A percentile compares a stretch with the other conserved stretches of the same genome.
Evolutionary conservation across 1,140 invertebrate genomes (phyloP).

Genomic region (Campoletis sonorensis): DNA sequence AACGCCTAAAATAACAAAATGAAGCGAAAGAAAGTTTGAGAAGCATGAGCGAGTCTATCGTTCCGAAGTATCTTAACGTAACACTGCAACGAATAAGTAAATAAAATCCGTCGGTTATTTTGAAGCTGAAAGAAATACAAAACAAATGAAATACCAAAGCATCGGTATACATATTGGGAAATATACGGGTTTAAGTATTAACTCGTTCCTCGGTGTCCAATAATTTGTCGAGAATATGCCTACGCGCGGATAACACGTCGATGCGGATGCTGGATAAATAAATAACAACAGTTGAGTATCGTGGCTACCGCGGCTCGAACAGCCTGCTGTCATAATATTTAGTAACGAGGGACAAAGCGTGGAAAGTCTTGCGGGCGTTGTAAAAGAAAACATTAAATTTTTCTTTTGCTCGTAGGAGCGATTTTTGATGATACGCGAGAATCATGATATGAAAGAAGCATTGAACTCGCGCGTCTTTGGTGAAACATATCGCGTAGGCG

Average conservation of each 20-base stretch:
- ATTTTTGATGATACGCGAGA: constrained; percentile 56
- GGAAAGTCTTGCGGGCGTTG: constrained; percentile 4
- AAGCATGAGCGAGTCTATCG: too few relatives aligned
- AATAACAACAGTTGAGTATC: constrained; percentile 17
- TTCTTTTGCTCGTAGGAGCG: neutral
- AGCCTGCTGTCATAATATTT: constrained; percentile 49
- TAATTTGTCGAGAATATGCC: neutral
- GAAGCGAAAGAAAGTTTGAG: neutral
- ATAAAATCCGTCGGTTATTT: too few relatives aligned
- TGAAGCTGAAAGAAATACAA: too few relatives aligned
- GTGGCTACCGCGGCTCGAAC: neutral
- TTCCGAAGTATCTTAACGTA: too few relatives aligned
- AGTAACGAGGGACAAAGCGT: constrained; percentile 13
- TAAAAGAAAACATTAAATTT: constrained; percentile 14
- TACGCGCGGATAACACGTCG: neutral
- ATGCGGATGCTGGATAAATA: constrained; percentile 19
- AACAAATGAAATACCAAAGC: too few relatives aligned
- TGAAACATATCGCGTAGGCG: too few relatives aligned
- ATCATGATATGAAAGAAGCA: constrained; percentile 57
- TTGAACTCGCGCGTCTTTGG: neutral
- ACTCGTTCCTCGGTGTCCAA: neutral
- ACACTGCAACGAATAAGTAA: too few relatives aligned
- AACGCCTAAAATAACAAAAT: constrained; percentile 22
- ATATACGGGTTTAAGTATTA: too few relatives aligned
- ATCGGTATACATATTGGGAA: too few relatives aligned